Conservation (phyloP, 1,140 invertebrate genomes). For the Cecropterus lyciades region DNA sequence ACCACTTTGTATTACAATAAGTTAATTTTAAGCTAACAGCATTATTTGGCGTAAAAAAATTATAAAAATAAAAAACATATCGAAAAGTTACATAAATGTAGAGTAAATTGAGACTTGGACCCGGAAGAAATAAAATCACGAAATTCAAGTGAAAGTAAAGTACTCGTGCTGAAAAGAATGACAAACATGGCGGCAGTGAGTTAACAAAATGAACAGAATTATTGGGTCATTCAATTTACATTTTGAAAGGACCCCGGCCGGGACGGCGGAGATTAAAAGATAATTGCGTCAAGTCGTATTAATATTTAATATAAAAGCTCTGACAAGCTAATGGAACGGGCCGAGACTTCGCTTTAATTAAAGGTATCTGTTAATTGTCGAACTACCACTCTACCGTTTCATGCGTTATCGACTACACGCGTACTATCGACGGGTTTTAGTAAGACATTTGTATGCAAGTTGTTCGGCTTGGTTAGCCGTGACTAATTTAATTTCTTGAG, state of each 20-base stretch:
- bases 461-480: slow-evolving; percentile 2
- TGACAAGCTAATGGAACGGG: slow-evolving; percentile 53
- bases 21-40: too few species aligned
- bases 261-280: slow-evolving; percentile 51
- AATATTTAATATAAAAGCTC: slow-evolving; percentile 56
- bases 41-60: too few species aligned
- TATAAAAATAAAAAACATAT: too few species aligned
- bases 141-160: too few species aligned
- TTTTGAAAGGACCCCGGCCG: slow-evolving; percentile 46
- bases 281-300: slow-evolving; percentile 55
- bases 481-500: slow-evolving; percentile 26
- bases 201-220: slow-evolving; percentile 33
- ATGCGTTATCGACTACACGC: slow-evolving; percentile 31
- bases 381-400: slow-evolving; percentile 38
- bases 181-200: slow-evolving; percentile 17
- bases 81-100: too few species aligned
- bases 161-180: slow-evolving; percentile 1
- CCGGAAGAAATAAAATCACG: too few species aligned
- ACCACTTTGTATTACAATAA: too few species aligned
- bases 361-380: slow-evolving; percentile 54
- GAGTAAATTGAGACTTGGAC: too few species aligned
- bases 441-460: slow-evolving; percentile 40
- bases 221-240: slow-evolving; percentile 49
- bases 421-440: slow-evolving; percentile 29
- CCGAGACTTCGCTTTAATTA: slow-evolving; percentile 53